A percentile compares a stretch with the other conserved stretches of the same genome.
Evolutionary conservation across 1,140 invertebrate species (phyloP).

Genomic region (Hyphantria cunea): DNA sequence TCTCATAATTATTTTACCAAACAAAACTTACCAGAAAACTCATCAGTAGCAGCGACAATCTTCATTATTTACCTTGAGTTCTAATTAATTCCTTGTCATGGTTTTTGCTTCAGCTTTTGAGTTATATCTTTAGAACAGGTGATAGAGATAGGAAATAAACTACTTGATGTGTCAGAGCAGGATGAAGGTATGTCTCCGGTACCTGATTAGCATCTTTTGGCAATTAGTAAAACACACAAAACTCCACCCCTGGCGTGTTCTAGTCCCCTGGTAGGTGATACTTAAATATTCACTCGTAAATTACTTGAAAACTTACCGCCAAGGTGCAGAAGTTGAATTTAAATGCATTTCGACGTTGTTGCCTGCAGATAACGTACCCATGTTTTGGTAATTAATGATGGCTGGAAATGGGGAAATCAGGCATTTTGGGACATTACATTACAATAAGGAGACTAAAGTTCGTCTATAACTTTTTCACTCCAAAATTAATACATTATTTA

Average conservation of each 20-base stretch:
- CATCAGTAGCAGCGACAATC: slow-evolving; percentile 77
- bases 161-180: slow-evolving; percentile 34
- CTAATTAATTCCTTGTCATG: slow-evolving; percentile 83
- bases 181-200: slow-evolving; percentile 57
- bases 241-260: slow-evolving; percentile 80
- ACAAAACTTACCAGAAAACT: slow-evolving; percentile 67
- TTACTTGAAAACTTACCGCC: slow-evolving; percentile 77
- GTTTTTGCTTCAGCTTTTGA: slow-evolving; percentile 80
- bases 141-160: slow-evolving; percentile 46
- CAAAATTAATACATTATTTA: too few species aligned
- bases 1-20: slow-evolving; percentile 71
- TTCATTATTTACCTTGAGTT: slow-evolving; percentile 80
- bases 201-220: slow-evolving; percentile 82
- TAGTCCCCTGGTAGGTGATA: slow-evolving; percentile 78
- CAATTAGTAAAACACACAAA: slow-evolving; percentile 83
- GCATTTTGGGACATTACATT: neutral
- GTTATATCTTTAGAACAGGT: slow-evolving; percentile 63
- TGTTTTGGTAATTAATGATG: slow-evolving; percentile 49
- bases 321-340: slow-evolving; percentile 76
- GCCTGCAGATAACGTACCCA: slow-evolving; percentile 47
- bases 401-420: neutral
- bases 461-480: too few species aligned
- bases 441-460: too few species aligned
- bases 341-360: slow-evolving; percentile 62
- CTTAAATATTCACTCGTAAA: slow-evolving; percentile 78